These are phyloP conservation scores for Salpingus planirostris DNA, from an alignment of 2,888 invertebrate genomes.

Conservation along the genomic window DNA sequence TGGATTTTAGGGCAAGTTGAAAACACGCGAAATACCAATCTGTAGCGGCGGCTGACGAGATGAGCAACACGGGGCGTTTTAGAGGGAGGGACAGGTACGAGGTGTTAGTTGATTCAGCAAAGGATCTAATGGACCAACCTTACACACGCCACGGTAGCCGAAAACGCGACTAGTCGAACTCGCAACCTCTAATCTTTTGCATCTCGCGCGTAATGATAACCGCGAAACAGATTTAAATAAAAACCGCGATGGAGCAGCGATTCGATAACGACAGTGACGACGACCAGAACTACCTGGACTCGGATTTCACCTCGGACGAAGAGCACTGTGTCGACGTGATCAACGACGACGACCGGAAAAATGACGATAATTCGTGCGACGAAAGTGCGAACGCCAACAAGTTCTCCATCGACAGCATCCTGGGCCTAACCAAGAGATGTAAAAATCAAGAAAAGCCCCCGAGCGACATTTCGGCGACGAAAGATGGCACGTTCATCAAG, in stretches of 20 bases:
- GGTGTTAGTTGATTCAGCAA: conserved; percentile 36
- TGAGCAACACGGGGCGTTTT: conserved; percentile 21
- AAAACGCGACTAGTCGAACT: conserved; percentile 19
- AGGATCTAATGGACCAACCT: conserved; percentile 34
- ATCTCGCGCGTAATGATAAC: too few relatives aligned
- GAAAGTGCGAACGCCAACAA: conserved; percentile 27
- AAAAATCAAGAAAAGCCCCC: conserved; percentile 15
- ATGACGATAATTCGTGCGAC: conserved; percentile 15
- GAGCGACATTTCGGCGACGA: conserved; percentile 9
- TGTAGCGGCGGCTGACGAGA: conserved; percentile 33
- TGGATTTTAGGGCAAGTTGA: conserved; percentile 36
- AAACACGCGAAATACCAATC: conserved; percentile 42
- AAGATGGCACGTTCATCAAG: conserved; percentile 32
- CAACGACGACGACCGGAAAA: conserved; percentile 16
- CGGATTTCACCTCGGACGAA: conserved; percentile 25
- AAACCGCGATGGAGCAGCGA: too few relatives aligned
- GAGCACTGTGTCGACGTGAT: conserved; percentile 27
- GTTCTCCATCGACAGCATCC: conserved; percentile 40
- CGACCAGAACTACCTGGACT: conserved; percentile 19
- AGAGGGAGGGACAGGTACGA: conserved; percentile 23
- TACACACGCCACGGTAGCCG: conserved; percentile 27
- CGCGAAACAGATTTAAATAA: too few relatives aligned
- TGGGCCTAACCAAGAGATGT: conserved; percentile 28
- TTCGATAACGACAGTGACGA: conserved; percentile 15
- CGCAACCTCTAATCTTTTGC: conserved; percentile 21